A percentile compares a stretch with the other conserved stretches of the same genome.
Evolutionary conservation across 2,113 vertebrate species (phyloP).

Genomic region (Brachyistius frenatus): DNA sequence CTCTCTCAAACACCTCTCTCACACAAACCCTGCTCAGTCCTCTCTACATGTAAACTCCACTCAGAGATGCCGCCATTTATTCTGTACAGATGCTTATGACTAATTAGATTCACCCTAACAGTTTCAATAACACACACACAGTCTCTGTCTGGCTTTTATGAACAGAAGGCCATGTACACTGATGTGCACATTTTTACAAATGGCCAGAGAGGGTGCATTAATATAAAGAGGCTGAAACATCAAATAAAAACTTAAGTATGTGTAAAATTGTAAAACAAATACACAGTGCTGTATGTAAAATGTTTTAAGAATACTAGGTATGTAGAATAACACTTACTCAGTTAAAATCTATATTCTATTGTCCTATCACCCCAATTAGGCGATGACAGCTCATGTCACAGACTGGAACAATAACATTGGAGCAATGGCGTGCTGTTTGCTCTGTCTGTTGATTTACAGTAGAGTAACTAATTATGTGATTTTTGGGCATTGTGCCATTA

Average conservation of each 20-base stretch:
- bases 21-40: background rate
- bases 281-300: background rate
- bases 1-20: constrained; percentile 22
- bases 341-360: background rate
- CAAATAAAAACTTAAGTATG: background rate
- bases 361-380: background rate
- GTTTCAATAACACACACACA: background rate
- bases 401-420: background rate
- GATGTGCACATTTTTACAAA: background rate
- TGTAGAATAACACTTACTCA: background rate
- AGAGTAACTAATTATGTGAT: constrained; percentile 72
- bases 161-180: background rate
- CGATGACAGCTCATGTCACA: constrained; percentile 6
- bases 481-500: constrained; percentile 59
- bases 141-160: background rate
- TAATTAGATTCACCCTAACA: background rate
- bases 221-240: background rate
- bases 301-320: background rate
- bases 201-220: background rate
- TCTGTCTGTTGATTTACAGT: constrained; percentile 62
- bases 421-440: constrained; percentile 10
- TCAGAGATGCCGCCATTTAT: background rate
- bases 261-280: background rate
- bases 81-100: background rate
- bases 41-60: background rate